phyloP scores from a whole-genome alignment of 1,140 invertebrate genomes.

The Tachypleus tridentatus region DNA sequence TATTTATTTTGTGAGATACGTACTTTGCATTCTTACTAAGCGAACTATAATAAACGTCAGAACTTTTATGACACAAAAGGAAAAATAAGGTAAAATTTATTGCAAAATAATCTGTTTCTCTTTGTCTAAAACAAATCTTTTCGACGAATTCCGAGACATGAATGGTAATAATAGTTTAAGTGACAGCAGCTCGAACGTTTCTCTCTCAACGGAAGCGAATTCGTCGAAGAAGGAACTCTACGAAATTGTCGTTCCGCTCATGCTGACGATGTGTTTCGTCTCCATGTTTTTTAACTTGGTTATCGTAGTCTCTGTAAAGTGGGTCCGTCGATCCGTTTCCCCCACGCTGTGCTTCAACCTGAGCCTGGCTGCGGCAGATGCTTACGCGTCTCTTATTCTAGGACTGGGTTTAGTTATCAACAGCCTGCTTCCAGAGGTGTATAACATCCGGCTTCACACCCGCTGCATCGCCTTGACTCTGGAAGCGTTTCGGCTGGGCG shows the following conservation, averaged over 20 bases:
- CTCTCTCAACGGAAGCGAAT: no score
- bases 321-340: constrained; percentile 42
- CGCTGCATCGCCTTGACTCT: constrained; percentile 33
- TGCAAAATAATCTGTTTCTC: no score
- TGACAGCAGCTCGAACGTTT: no score
- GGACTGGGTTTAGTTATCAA: constrained; percentile 43
- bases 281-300: constrained; percentile 41
- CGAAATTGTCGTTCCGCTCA: constrained; percentile 28
- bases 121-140: no score
- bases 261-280: constrained; percentile 38
- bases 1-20: no score
- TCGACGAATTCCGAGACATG: no score
- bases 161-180: no score
- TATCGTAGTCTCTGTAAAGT: constrained; percentile 39
- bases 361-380: constrained; percentile 47
- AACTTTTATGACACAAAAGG: no score
- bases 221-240: constrained; percentile 14
- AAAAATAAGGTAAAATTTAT: no score
- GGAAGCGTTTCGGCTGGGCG: constrained; percentile 42
- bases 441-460: constrained; percentile 12
- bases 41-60: no score
- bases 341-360: constrained; percentile 47
- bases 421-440: constrained; percentile 35
- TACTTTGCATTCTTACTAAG: no score
- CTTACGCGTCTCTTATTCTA: constrained; percentile 40